Evolutionary conservation across 2,797 vertebrate species (phyloP).

Genomic region (Pseudomugil tenellus): DNA sequence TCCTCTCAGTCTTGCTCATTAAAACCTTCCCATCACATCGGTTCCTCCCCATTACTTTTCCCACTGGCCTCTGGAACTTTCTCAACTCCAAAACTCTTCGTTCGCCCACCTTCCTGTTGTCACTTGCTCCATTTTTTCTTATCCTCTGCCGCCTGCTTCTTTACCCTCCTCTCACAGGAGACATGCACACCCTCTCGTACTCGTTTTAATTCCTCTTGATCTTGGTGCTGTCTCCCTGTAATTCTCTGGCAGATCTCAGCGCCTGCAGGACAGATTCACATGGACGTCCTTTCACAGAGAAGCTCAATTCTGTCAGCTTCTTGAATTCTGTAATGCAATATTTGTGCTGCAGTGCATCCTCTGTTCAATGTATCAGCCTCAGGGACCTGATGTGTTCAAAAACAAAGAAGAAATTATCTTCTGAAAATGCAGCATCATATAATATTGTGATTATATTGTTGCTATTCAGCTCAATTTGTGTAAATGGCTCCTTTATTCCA

Average conservation of each 20-base stretch:
- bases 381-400: conserved; percentile 13
- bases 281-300: conserved; percentile 23
- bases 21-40: conserved; percentile 55
- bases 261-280: conserved; percentile 55
- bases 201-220: conserved; percentile 67
- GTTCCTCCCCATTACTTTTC: conserved; percentile 58
- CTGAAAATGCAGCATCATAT: conserved; percentile 1
- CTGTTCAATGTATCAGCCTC: conserved; percentile 23
- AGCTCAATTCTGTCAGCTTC: conserved; percentile 45
- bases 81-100: conserved; percentile 24
- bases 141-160: conserved; percentile 33
- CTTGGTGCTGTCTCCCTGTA: conserved; percentile 44
- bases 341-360: conserved; percentile 50
- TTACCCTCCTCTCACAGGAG: conserved; percentile 39
- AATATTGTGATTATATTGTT: background rate
- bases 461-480: background rate
- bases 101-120: conserved; percentile 31
- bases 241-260: conserved; percentile 49
- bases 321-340: conserved; percentile 60
- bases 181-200: conserved; percentile 45
- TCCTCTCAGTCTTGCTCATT: conserved; percentile 66
- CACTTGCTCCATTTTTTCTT: conserved; percentile 46
- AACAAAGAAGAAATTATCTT: conserved; percentile 21
- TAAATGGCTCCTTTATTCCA: background rate
- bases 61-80: conserved; percentile 55